phyloP scores from a whole-genome alignment of 2,797 vertebrate species.

The Anguilla anguilla region DNA sequence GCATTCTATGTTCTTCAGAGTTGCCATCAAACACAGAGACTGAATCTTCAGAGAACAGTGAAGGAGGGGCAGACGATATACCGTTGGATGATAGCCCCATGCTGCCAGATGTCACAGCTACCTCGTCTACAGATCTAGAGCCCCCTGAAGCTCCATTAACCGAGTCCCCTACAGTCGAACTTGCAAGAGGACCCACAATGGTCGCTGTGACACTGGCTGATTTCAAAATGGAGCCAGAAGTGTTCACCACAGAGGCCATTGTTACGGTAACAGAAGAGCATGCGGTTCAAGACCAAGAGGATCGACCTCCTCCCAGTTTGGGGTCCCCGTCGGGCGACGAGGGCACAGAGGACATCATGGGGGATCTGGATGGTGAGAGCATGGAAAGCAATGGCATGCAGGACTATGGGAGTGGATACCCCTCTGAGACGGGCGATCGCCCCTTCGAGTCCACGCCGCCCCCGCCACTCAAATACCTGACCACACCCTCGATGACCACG shows the following conservation, averaged over 20 bases:
- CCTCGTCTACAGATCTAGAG: slow-evolving; percentile 36
- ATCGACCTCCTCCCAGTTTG: slow-evolving; percentile 25
- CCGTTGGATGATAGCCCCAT: slow-evolving; percentile 16
- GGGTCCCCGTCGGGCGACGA: slow-evolving; percentile 28
- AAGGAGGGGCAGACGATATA: slow-evolving; percentile 35
- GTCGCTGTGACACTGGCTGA: slow-evolving; percentile 20
- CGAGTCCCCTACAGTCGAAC: background rate
- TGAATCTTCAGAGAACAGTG: slow-evolving; percentile 40
- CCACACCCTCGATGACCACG: slow-evolving; percentile 74
- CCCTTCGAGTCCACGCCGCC: slow-evolving; percentile 65
- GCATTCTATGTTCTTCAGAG: slow-evolving; percentile 54
- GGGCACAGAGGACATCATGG: slow-evolving; percentile 39
- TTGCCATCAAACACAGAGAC: slow-evolving; percentile 34
- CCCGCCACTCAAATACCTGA: slow-evolving; percentile 70
- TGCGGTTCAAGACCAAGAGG: slow-evolving; percentile 32
- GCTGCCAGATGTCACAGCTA: slow-evolving; percentile 37
- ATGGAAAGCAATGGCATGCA: slow-evolving; percentile 32
- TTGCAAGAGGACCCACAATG: background rate
- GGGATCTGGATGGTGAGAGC: slow-evolving; percentile 44
- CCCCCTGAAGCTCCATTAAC: slow-evolving; percentile 34
- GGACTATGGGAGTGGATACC: slow-evolving; percentile 51
- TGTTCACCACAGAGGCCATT: slow-evolving; percentile 35
- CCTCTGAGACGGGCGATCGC: slow-evolving; percentile 53
- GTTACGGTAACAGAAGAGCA: slow-evolving; percentile 30
- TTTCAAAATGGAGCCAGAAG: slow-evolving; percentile 40